Base-by-base conservation (phyloP, 2,888 invertebrate species). In the Zhengitettix transpicula region DNA sequence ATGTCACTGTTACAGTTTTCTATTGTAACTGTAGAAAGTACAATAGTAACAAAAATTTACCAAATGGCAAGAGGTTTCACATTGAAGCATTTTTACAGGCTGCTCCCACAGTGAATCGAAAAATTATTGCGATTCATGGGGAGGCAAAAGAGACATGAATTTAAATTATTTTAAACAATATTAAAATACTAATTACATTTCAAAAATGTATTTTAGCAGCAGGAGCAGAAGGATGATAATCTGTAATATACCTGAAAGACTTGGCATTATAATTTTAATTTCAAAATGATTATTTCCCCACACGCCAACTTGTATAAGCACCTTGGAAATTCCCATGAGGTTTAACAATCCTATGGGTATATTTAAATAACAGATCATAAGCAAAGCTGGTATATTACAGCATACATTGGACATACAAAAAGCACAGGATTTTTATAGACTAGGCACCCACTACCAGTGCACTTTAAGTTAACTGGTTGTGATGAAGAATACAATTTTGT, bases 401-500 rank as follows among this genome's bases (percentile, higher is more conserved):
- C 47, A 47, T 55, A 17, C 14, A n/a, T 14, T 53, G 40, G 41
- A 28, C 28, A 28, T 28, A 28, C 28, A 28, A 28, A 28, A 28
- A 28, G 28, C 28, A 28, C 57, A 42, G 44, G 56, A 60, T 15
- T 52, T 53, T n/a, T 54, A 61, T 58, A 62, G 62, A 62, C 62
- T 62, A 62, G 62, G 62, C 62, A 58, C 60, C 60, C 62, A 60
- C 40, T 28, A 57, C 57, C 57, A 57, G 57, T 42, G 17, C 15
- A 10, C 15, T 28, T 51, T 17, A 47, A 51, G 40, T 40, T 40
- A 42, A 14, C 52, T 51, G 52, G 28, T 56, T n/a, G 17, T 40
- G n/a, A 58, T 47, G 28, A 16, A 53, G 53, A 53, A 15, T 1
- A 53, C 47, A 47, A n/a, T 16, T 41, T 42, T 42, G 28, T 14